Conservation (phyloP, 2,888 invertebrate genomes). For the Exocentrus adspersus region DNA sequence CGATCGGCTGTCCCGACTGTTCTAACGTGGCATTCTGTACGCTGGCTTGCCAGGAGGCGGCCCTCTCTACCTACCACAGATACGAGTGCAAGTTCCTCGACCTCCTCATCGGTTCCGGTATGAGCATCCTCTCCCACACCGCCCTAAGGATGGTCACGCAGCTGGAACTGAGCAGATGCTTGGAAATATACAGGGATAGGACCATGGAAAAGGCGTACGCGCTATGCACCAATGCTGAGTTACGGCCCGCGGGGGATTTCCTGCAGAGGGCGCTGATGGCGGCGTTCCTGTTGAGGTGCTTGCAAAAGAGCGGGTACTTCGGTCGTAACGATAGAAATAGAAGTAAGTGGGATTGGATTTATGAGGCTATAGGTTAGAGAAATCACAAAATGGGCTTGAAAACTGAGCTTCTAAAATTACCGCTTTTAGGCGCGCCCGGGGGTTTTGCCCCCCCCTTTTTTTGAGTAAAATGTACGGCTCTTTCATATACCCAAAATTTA, state of each 20-base stretch:
- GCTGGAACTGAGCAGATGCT: constrained; percentile 65
- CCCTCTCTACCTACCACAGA: constrained; percentile 74
- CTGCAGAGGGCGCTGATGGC: constrained; percentile 82
- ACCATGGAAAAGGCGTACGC: constrained; percentile 67
- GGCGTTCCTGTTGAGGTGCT: constrained; percentile 76
- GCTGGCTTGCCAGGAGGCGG: constrained; percentile 71
- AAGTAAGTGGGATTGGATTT: constrained; percentile 24
- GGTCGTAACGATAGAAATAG: constrained; percentile 49
- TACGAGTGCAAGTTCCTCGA: constrained; percentile 81
- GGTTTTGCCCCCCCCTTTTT: no score
- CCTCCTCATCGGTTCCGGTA: constrained; percentile 78
- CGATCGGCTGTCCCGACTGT: constrained; percentile 78
- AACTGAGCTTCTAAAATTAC: no score
- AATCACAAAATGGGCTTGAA: no score
- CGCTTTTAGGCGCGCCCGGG: no score
- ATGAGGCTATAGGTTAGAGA: no score
- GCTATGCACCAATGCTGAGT: constrained; percentile 73
- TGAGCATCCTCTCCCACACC: constrained; percentile 81
- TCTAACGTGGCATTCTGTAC: constrained; percentile 83
- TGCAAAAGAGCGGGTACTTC: constrained; percentile 77
- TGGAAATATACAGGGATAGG: constrained; percentile 65
- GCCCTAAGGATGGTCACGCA: constrained; percentile 83
- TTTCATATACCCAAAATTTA: no score
- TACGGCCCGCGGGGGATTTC: constrained; percentile 74
- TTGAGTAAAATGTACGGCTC: no score